Conservation (phyloP, 1,140 invertebrate genomes). For the Diorhabda carinulata region DNA sequence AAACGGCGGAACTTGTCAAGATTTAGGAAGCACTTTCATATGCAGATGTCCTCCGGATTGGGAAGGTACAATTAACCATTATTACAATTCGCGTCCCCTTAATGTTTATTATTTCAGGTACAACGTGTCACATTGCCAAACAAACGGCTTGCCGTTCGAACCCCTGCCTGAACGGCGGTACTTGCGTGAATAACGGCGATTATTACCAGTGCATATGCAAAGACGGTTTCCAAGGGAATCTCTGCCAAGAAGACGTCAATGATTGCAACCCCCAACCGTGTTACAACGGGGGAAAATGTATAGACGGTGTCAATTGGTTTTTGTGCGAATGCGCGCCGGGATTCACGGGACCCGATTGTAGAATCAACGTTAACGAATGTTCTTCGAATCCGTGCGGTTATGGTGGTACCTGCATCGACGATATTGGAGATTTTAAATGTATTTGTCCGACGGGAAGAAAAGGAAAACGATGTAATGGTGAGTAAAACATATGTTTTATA, state of each 20-base stretch:
- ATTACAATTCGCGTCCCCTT: not conserved
- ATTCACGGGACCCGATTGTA: slow-evolving; percentile 69
- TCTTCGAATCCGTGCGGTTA: slow-evolving; percentile 77
- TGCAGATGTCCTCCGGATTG: slow-evolving; percentile 63
- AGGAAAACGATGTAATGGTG: slow-evolving; percentile 63
- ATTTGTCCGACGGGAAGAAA: slow-evolving; percentile 74
- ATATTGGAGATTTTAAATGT: slow-evolving; percentile 73
- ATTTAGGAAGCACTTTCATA: slow-evolving; percentile 60
- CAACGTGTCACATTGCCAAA: slow-evolving; percentile 65
- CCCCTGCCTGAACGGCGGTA: slow-evolving; percentile 72
- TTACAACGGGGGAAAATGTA: slow-evolving; percentile 72
- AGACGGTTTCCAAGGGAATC: slow-evolving; percentile 61
- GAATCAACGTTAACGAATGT: slow-evolving; percentile 75
- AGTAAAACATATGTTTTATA: slow-evolving; percentile 10
- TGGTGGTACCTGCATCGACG: slow-evolving; percentile 77
- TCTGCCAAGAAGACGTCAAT: slow-evolving; percentile 63
- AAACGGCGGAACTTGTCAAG: slow-evolving; percentile 64
- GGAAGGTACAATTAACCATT: slow-evolving; percentile 51
- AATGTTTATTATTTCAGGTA: slow-evolving; percentile 45
- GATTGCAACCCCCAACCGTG: slow-evolving; percentile 64
- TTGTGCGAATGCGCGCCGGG: slow-evolving; percentile 69
- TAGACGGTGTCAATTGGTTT: slow-evolving; percentile 78
- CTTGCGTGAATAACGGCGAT: slow-evolving; percentile 68
- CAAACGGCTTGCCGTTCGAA: slow-evolving; percentile 68
- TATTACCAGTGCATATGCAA: slow-evolving; percentile 67